phyloP scores from a whole-genome alignment of 2,888 invertebrate genomes.

The Patella caerulea region DNA sequence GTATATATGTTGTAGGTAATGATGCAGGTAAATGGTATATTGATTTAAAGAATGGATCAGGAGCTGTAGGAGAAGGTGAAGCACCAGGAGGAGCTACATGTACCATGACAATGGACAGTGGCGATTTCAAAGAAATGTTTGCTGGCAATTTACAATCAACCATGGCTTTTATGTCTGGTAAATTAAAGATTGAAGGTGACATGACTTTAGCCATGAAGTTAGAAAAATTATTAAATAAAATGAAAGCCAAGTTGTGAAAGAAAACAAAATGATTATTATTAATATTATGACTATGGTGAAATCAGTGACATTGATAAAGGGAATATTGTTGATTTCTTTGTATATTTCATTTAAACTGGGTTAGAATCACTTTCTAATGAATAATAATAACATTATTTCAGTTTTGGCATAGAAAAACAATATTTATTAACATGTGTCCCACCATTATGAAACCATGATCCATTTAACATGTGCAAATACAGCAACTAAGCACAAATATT shows the following conservation, averaged over 20 bases:
- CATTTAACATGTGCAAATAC: too few relatives aligned
- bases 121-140: constrained; percentile 74
- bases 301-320: too few relatives aligned
- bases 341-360: too few relatives aligned
- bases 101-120: constrained; percentile 84
- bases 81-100: constrained; percentile 81
- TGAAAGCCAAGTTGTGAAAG: constrained; percentile 40
- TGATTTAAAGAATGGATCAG: constrained; percentile 89
- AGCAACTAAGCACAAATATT: too few relatives aligned
- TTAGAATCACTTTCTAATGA: too few relatives aligned
- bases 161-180: constrained; percentile 95
- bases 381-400: too few relatives aligned
- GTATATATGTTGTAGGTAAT: constrained; percentile 73
- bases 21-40: constrained; percentile 85
- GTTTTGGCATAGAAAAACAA: too few relatives aligned
- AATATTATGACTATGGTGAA: too few relatives aligned
- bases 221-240: constrained; percentile 75
- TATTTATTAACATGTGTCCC: too few relatives aligned
- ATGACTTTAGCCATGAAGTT: constrained; percentile 94
- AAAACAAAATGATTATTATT: too few relatives aligned
- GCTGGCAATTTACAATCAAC: constrained; percentile 90
- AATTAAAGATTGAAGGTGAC: constrained; percentile 92
- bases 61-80: constrained; percentile 84
- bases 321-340: too few relatives aligned
- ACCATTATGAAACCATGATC: too few relatives aligned